Base-by-base conservation (phyloP, 2,797 vertebrate species). In the Huso huso region DNA sequence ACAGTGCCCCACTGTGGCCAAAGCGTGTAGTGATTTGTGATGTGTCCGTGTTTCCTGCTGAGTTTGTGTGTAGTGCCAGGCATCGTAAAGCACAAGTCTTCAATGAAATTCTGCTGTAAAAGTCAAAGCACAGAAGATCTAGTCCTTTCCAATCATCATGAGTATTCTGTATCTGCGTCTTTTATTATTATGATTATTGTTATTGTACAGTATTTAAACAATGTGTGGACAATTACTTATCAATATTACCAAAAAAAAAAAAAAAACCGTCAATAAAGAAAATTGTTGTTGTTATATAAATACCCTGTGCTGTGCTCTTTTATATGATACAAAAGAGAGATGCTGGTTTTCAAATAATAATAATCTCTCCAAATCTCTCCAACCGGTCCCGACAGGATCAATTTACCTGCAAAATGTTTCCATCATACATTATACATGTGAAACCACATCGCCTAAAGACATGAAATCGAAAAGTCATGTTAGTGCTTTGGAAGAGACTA, bases 241-340 rank as follows among this genome's bases (percentile, higher is more conserved):
- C 69, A 70, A 69, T 72, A 71, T 71, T 68, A 75, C 71, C 49
- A 74, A 71, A 76, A 69, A 67, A 78, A 70, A 63, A n/a, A n/a
- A 63, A 83, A 81, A 82, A 84, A 85, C 83, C 82, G 83, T 84
- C 83, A 73, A 72, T 3, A 12, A 66, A 63, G 51, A 70, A 49
- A 62, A 59, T 23, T 66, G 69, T 62, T 66, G 65, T 66, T 66
- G 15, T 62, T 66, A 69, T 15, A 62, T 23, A 6, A 8, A n/a
- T 13, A 10, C 10, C 23, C 10, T n/a, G 10, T 49, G 18, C 64
- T 57, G 15, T n/a, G n/a, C 10, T 48, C 55, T 65, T 4, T 65
- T 10, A 55, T 11, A 37, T 2, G 23, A 37, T 37, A 37, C 23
- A 37, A 37, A 37, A 37, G 23, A 37, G 23, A 37, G 23, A 37